Percentiles rank a stretch among this genome's conserved stretches.
phyloP scores from a whole-genome alignment of 2,113 vertebrate genomes.

The Pithys albifrons region DNA sequence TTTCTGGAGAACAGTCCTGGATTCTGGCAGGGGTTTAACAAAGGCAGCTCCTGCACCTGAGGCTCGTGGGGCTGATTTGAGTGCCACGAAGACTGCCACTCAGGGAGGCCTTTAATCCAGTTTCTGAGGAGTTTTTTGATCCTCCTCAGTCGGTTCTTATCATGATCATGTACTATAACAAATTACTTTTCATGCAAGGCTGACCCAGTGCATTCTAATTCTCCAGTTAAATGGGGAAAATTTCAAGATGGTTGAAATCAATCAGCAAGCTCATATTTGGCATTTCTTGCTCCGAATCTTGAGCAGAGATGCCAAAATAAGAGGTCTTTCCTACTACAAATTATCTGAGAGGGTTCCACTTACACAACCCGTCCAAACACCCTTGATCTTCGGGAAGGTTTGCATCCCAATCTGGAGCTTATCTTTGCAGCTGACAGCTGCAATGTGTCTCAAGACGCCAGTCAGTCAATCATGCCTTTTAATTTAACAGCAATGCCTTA shows the following conservation, averaged over 20 bases:
- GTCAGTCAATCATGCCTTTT: conserved; percentile 35
- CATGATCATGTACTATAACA: neutral
- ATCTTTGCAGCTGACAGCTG: conserved; percentile 61
- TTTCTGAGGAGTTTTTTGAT: conserved; percentile 9
- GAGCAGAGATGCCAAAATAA: neutral
- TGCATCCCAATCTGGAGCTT: neutral
- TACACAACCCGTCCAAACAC: neutral
- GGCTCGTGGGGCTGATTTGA: neutral
- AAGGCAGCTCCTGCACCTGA: neutral
- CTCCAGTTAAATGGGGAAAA: neutral
- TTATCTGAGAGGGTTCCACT: neutral
- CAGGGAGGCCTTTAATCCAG: neutral
- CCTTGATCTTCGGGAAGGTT: conserved; percentile 40
- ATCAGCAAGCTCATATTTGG: neutral
- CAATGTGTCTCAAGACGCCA: conserved; percentile 15
- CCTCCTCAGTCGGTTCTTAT: neutral
- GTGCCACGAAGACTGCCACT: neutral
- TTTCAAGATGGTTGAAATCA: neutral
- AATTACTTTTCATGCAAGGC: conserved; percentile 33
- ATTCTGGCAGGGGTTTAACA: neutral
- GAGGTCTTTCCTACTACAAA: neutral
- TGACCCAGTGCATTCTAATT: neutral
- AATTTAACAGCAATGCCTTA: conserved; percentile 54
- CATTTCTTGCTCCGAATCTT: neutral
- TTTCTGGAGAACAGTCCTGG: neutral